Conservation (phyloP, 1,140 invertebrate species). For the Heterodera schachtii region DNA sequence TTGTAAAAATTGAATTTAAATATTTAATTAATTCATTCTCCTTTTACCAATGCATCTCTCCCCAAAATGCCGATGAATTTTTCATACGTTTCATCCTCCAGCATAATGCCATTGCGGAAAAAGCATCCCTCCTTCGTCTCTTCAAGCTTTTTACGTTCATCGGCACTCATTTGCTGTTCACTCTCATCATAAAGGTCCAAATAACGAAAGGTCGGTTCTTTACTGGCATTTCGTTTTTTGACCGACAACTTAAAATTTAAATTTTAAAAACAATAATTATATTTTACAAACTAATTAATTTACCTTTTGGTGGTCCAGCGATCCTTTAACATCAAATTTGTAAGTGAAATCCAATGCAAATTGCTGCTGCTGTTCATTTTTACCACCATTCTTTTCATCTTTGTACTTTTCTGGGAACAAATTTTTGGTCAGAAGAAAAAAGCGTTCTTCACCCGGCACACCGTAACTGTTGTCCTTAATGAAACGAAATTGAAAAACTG, state of each 20-base stretch:
- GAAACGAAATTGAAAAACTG: no score
- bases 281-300: not conserved
- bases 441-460: not conserved
- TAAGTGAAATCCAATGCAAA: not conserved
- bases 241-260: not conserved
- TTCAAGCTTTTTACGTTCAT: not conserved
- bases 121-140: not conserved
- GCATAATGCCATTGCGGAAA: constrained; percentile 5
- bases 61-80: not conserved
- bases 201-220: not conserved
- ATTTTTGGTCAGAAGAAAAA: not conserved
- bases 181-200: not conserved
- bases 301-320: constrained; percentile 12
- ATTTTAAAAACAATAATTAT: not conserved
- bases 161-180: not conserved
- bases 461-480: not conserved
- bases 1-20: no score
- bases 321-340: constrained; percentile 10
- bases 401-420: not conserved
- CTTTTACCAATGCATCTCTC: not conserved
- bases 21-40: no score
- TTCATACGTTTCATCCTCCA: not conserved
- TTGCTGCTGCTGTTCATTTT: not conserved
- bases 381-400: not conserved
- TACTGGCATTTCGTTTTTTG: not conserved